phyloP scores from a whole-genome alignment of 1,140 invertebrate species.

The Onthophagus taurus region DNA sequence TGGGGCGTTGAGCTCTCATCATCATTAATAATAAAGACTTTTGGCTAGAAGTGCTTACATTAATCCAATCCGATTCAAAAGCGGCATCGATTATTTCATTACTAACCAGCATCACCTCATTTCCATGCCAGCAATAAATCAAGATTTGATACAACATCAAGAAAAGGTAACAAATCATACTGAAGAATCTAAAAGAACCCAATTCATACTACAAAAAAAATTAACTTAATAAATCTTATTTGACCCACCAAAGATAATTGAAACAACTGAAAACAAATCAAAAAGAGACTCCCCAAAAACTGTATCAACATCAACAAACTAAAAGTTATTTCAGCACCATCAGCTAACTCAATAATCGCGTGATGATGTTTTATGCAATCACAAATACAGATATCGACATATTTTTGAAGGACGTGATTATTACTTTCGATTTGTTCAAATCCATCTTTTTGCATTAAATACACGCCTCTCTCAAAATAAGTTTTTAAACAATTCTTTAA shows the following conservation, averaged over 20 bases:
- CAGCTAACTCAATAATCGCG: slow-evolving; percentile 14
- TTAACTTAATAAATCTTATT: too few relatives aligned
- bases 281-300: slow-evolving; percentile 15
- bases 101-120: slow-evolving; percentile 1
- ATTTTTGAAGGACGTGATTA: neutral
- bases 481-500: slow-evolving; percentile 11
- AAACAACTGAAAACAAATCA: slow-evolving; percentile 18
- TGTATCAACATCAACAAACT: slow-evolving; percentile 17
- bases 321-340: slow-evolving; percentile 15
- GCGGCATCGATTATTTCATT: neutral
- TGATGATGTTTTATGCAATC: slow-evolving; percentile 15
- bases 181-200: neutral
- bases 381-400: neutral
- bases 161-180: neutral
- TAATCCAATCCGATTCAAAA: neutral
- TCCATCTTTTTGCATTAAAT: neutral
- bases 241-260: slow-evolving; percentile 18
- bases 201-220: neutral
- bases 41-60: neutral
- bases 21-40: neutral
- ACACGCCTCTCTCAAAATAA: neutral
- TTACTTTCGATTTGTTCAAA: neutral
- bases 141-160: slow-evolving; percentile 4
- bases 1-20: neutral
- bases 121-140: neutral